A percentile compares a stretch with the other conserved stretches of the same genome.
phyloP scores from a whole-genome alignment of 2,113 vertebrate genomes.

The Myotis brandtii region DNA sequence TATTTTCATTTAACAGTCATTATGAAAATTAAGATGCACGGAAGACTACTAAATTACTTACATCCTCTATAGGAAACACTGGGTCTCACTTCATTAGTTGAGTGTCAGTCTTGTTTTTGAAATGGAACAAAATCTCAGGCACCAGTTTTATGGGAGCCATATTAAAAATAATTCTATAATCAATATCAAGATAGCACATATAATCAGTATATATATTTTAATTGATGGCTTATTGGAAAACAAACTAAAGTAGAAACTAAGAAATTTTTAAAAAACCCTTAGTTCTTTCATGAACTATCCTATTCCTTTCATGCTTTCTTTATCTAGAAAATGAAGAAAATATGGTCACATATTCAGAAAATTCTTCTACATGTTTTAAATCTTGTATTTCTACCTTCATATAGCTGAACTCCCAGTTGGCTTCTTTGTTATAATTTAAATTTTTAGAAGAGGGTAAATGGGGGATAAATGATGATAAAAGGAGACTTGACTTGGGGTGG shows the following conservation, averaged over 20 bases:
- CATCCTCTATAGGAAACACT: background rate
- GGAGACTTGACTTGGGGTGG: background rate
- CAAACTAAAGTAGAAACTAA: background rate
- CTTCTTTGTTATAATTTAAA: background rate
- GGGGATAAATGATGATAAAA: background rate
- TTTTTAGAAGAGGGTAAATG: background rate
- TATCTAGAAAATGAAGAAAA: background rate
- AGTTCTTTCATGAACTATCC: background rate
- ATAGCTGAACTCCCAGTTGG: background rate
- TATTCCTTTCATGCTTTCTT: background rate
- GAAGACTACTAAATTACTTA: background rate
- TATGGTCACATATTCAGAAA: background rate
- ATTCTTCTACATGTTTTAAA: background rate
- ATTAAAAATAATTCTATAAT: background rate
- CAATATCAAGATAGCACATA: background rate
- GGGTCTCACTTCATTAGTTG: background rate
- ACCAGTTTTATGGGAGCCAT: background rate
- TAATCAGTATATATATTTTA: background rate
- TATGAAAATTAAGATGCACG: background rate
- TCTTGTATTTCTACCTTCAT: background rate
- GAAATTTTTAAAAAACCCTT: background rate
- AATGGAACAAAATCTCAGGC: background rate
- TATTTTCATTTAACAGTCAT: background rate
- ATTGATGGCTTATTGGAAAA: background rate
- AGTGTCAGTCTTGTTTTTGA: background rate